Base-by-base conservation (phyloP, 2,797 vertebrate genomes). In the Macroramphosus scolopax region DNA sequence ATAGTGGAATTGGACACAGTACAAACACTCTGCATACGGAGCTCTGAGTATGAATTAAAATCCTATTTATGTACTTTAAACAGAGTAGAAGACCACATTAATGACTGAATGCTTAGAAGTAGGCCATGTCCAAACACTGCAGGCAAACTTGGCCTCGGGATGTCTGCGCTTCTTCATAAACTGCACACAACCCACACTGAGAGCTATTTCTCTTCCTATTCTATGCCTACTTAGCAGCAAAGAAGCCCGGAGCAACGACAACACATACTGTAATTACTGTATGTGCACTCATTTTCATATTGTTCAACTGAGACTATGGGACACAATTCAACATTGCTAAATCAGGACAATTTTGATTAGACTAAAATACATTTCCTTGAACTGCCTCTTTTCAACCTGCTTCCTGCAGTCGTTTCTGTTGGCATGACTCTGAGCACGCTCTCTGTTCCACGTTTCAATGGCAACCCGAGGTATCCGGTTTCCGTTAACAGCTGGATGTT, bases 71-170 rank as follows among this genome's bases (percentile, higher is more conserved):
- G 67, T 76, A 68, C 64, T 82, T 81, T 69, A 68, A 76, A 55
- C 51, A 55, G 55, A 55, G 63, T 37, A 60, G 63, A 66, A 59
- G 58, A 68, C 40, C 48, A 65, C 44, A 59, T 78, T 81, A 83
- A 82, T 78, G 77, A 70, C 71, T 70, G 64, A 59, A 82, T 35
- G 25, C 55, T 77, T 57, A 64, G 80, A 90, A 89, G 69, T 89
- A 88, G 87, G 86, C 77, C 87, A 87, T 68, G 73, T 83, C 77
- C 72, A 81, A 88, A 78, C 66, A 78, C 82, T 75, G 83, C 78
- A 74, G 79, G 85, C 68, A 60, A 63, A 84, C 83, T 57, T 78
- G 70, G 80, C 83, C 75, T 61, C 39, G 40, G 81, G 80, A 71
- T 80, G 72, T 84, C 77, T 80, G 66, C 68, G 69, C 81, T 82